Base-by-base conservation (phyloP, 2,797 vertebrate species). In the Alfaro cultratus region DNA sequence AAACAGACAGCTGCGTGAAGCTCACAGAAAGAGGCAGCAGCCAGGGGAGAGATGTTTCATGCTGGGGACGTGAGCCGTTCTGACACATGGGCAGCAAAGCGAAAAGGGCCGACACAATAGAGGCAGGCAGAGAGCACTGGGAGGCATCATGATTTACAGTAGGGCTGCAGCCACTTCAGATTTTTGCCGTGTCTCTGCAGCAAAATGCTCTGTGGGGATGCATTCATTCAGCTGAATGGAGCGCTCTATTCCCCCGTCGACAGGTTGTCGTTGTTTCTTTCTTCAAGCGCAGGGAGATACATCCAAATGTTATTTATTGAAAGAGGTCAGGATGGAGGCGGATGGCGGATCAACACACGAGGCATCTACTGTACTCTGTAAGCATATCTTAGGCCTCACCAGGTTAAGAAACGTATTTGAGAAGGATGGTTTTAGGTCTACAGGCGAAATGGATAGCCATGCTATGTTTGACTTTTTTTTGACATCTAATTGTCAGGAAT, bases 21-120 rank as follows among this genome's bases (percentile, higher is more conserved):
- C 91, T 92, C 92, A 93, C 89, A 88, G 89, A 90, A 91, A 91
- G 92, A 86, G 93, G 91, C 92, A 93, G 91, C 91, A 92, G 93
- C 92, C 93, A 93, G 92, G 88, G 92, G 92, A 94, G 93, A 88
- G 89, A 91, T 85, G 92, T 81, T 82, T 91, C 86, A 78, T 86
- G 84, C 77, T 12, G 82, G 80, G 53, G 90, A 94, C 75, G 84
- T 91, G 91, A 93, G 91, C 81, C 49, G 53, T 87, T 89, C 91
- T 92, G 93, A 94, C 93, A 94, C 92, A 83, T 83, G 91, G 90
- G 88, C 76, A 92, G 90, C 88, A 79, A 89, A 92, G 92, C 91
- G 82, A 83, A 85, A 84, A 88, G 81, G 87, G 89, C 81, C 87
- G 47, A 87, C 89, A 91, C 89, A 86, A 87, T 77, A 84, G 86